A percentile compares a stretch with the other conserved stretches of the same genome.
Conservation (phyloP, 2,888 invertebrate species). For the Galeopsomyia nigrocyanea region DNA sequence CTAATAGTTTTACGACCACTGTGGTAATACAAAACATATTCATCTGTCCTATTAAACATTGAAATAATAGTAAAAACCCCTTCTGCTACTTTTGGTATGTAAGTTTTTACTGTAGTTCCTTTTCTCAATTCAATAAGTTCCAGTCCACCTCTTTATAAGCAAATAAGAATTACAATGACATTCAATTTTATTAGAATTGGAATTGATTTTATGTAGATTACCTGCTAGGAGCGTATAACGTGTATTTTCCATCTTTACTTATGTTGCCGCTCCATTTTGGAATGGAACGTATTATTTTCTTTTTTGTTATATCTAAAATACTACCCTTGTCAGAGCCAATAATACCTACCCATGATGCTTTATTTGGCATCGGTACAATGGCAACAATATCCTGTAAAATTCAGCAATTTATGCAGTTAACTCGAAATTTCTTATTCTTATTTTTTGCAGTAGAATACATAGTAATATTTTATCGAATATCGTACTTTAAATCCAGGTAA, state of each 20-base stretch:
- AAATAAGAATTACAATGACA: constrained; percentile 3
- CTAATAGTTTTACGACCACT: constrained; percentile 94
- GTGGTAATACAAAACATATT: constrained; percentile 97
- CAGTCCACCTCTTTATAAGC: constrained; percentile 82
- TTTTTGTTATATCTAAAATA: constrained; percentile 90
- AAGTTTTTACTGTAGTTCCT: constrained; percentile 88
- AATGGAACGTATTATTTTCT: constrained; percentile 88
- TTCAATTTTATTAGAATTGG: not conserved
- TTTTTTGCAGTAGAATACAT: too few relatives aligned
- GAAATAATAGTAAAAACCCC: constrained; percentile 97
- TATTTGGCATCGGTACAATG: constrained; percentile 86
- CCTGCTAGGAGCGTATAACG: constrained; percentile 90
- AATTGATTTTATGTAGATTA: constrained; percentile 52
- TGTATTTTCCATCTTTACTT: constrained; percentile 89
- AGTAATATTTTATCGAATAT: not conserved
- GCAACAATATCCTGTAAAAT: constrained; percentile 78
- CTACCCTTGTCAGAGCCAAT: constrained; percentile 92
- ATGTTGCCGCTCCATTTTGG: constrained; percentile 94
- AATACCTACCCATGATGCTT: constrained; percentile 87
- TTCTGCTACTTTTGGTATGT: constrained; percentile 95
- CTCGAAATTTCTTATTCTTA: too few relatives aligned
- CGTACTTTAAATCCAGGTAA: constrained; percentile 72
- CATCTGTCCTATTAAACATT: constrained; percentile 92
- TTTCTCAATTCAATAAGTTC: constrained; percentile 93
- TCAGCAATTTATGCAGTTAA: too few relatives aligned